Percentiles rank a stretch among this genome's conserved stretches.
Conservation (phyloP, 2,888 invertebrate species). For the Acleris literana region DNA sequence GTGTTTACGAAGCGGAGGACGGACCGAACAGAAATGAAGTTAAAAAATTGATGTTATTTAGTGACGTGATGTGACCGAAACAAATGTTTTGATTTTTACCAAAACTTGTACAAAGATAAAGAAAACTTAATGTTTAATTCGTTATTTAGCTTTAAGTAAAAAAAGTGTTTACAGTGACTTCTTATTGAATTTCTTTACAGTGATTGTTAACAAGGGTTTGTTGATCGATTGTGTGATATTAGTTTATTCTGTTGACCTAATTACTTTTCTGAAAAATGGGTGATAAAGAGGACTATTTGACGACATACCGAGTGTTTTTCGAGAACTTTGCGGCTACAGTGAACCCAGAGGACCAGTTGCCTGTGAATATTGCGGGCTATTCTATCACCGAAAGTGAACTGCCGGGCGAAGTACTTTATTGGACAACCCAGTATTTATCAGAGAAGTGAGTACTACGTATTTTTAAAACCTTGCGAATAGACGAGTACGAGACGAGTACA, state of each 20-base stretch:
- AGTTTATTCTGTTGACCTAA: conserved; percentile 42
- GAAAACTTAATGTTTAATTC: conserved; percentile 43
- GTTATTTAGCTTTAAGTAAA: conserved; percentile 45
- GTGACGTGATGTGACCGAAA: conserved; percentile 58
- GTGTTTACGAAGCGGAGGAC: conserved; percentile 33
- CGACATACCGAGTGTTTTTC: conserved; percentile 88
- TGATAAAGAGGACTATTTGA: conserved; percentile 88
- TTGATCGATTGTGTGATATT: conserved; percentile 59
- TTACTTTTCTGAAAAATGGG: conserved; percentile 60
- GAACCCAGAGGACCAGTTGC: conserved; percentile 88
- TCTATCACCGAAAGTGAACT: conserved; percentile 87
- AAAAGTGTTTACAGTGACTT: conserved; percentile 44
- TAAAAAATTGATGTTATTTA: conserved; percentile 34
- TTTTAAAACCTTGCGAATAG: neutral
- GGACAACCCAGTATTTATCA: conserved; percentile 89
- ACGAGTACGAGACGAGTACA: too few species aligned
- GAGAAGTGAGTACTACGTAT: conserved; percentile 86
- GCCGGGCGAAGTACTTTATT: conserved; percentile 89
- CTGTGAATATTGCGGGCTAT: conserved; percentile 88
- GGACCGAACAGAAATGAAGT: conserved; percentile 19
- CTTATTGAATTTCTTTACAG: conserved; percentile 12
- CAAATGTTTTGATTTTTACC: conserved; percentile 67
- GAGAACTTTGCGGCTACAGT: conserved; percentile 87
- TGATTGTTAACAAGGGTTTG: conserved; percentile 42
- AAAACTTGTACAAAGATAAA: conserved; percentile 45